Evolutionary conservation across 2,888 invertebrate species (phyloP).

Genomic region (Nomada lathburiana): DNA sequence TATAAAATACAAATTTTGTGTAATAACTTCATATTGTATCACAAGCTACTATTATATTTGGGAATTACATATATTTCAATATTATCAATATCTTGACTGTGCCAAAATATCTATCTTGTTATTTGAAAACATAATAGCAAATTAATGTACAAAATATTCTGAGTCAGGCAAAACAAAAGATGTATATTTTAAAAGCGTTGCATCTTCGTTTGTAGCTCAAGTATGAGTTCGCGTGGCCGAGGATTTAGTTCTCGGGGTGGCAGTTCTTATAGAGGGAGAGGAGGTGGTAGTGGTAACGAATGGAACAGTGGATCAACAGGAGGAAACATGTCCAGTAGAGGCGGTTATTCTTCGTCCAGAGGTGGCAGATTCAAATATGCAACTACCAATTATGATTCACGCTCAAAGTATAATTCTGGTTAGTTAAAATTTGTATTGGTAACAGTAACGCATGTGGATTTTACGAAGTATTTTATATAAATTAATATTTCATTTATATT

Average conservation of each 20-base stretch:
- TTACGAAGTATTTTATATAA: background rate
- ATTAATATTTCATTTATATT: background rate
- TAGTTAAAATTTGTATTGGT: constrained; percentile 41
- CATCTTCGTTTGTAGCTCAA: constrained; percentile 66
- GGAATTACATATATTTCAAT: background rate
- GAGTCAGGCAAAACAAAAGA: too few relatives aligned
- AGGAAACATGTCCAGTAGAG: constrained; percentile 76
- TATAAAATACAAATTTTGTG: background rate
- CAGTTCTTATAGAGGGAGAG: constrained; percentile 80
- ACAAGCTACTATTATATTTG: background rate
- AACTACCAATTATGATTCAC: constrained; percentile 80
- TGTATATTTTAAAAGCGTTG: too few relatives aligned
- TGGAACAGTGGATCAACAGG: constrained; percentile 75
- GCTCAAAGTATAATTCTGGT: constrained; percentile 81
- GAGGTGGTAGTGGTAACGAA: constrained; percentile 77
- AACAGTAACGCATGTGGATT: background rate
- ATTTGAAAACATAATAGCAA: background rate
- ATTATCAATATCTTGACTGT: background rate
- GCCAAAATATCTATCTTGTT: background rate
- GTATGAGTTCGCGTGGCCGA: constrained; percentile 81
- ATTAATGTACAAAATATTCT: background rate
- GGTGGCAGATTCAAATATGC: constrained; percentile 82
- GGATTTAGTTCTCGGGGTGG: constrained; percentile 80
- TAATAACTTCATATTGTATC: background rate
- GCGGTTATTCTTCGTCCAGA: constrained; percentile 80